phyloP scores from a whole-genome alignment of 2,888 invertebrate genomes.

The Endomychus coccineus region DNA sequence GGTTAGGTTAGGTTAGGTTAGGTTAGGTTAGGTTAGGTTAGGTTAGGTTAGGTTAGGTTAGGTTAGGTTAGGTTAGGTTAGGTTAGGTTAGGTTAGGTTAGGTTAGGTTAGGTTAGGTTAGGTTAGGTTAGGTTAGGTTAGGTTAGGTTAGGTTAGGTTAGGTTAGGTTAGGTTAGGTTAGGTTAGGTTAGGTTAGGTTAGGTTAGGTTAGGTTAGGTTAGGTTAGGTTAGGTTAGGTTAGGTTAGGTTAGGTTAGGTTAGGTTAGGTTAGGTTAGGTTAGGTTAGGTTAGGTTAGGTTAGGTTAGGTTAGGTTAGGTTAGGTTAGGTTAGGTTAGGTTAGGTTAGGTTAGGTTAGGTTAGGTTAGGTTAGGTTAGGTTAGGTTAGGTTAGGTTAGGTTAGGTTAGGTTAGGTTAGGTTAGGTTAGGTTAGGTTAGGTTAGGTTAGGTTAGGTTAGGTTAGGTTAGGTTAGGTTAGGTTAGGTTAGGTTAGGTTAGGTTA shows the following conservation, averaged over 20 bases:
- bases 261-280: conserved; percentile 18
- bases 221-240: conserved; percentile 14
- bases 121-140: conserved; percentile 14
- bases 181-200: conserved; percentile 19
- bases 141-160: conserved; percentile 10
- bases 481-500: conserved; percentile 2
- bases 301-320: conserved; percentile 19
- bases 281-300: conserved; percentile 19
- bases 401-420: conserved; percentile 6
- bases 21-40: conserved; percentile 23
- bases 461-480: conserved; percentile 4
- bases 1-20: conserved; percentile 17
- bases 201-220: conserved; percentile 17
- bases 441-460: conserved; percentile 2
- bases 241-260: conserved; percentile 18
- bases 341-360: conserved; percentile 10
- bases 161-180: conserved; percentile 19
- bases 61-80: conserved; percentile 29
- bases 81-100: conserved; percentile 24
- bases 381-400: conserved; percentile 9
- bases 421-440: not conserved
- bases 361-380: conserved; percentile 5
- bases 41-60: conserved; percentile 23
- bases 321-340: conserved; percentile 16
- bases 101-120: conserved; percentile 16